Conservation (phyloP, 2,797 vertebrate genomes). For the Echiichthys vipera region DNA sequence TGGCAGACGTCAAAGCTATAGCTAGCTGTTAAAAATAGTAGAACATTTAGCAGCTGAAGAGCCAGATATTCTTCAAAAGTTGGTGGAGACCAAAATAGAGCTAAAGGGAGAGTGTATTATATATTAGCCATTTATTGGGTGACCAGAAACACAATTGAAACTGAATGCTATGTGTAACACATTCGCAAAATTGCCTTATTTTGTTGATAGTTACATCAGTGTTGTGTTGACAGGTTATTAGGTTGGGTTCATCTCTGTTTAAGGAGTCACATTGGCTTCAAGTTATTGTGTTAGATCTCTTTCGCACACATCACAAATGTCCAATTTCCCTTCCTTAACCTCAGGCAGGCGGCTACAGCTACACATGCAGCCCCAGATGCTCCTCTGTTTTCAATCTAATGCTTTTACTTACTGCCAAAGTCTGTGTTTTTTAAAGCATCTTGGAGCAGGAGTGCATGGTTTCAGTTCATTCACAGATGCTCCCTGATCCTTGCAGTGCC, state of each 20-base stretch:
- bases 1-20: not conserved
- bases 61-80: not conserved
- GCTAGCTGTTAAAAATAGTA: not conserved
- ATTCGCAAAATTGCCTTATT: no score
- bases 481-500: not conserved
- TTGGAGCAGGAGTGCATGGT: not conserved
- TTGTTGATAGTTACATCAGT: no score
- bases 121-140: not conserved
- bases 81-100: not conserved
- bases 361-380: slow-evolving; percentile 42
- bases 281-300: slow-evolving; percentile 23
- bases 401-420: slow-evolving; percentile 40
- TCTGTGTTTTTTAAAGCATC: slow-evolving; percentile 28
- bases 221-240: no score
- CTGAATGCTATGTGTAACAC: slow-evolving; percentile 1
- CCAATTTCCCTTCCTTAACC: slow-evolving; percentile 64
- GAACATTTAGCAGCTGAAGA: not conserved
- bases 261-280: slow-evolving; percentile 36
- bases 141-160: not conserved
- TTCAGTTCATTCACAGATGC: not conserved
- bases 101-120: not conserved
- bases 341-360: slow-evolving; percentile 30
- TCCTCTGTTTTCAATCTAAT: slow-evolving; percentile 24
- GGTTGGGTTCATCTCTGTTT: slow-evolving; percentile 41
- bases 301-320: slow-evolving; percentile 55